Conservation (phyloP, 2,888 invertebrate genomes). For the Polyommatus icarus region DNA sequence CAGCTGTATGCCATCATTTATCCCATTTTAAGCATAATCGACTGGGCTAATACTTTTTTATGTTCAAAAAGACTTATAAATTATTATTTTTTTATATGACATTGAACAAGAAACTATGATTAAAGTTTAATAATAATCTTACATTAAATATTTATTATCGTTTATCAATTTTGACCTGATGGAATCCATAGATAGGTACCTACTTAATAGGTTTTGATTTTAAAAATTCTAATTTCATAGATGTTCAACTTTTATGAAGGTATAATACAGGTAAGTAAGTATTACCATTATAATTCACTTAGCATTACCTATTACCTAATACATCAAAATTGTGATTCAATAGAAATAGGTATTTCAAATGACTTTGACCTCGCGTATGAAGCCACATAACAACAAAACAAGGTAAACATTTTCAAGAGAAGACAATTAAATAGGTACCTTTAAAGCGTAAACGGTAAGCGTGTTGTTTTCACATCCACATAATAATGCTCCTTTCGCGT, state of each 20-base stretch:
- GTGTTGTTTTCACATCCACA: conserved; percentile 23
- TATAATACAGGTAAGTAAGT: too few relatives aligned
- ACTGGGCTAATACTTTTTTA: conserved; percentile 36
- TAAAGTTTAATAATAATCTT: background rate
- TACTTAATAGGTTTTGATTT: background rate
- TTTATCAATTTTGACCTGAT: conserved; percentile 25
- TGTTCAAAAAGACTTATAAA: conserved; percentile 34
- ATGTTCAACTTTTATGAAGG: background rate
- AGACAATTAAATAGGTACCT: conserved; percentile 25
- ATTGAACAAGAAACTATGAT: conserved; percentile 23
- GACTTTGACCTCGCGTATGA: conserved; percentile 33
- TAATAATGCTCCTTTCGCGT: conserved; percentile 10
- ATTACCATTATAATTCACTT: background rate
- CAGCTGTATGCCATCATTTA: background rate
- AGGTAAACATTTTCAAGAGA: conserved; percentile 31
- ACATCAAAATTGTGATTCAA: conserved; percentile 28
- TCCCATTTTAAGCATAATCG: background rate
- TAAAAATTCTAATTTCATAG: background rate
- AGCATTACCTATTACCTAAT: background rate
- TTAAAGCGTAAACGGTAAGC: conserved; percentile 28
- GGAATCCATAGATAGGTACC: background rate
- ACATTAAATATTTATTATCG: background rate
- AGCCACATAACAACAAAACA: conserved; percentile 33
- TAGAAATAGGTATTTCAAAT: background rate
- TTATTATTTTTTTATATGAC: conserved; percentile 7